Percentiles rank a stretch among this genome's conserved stretches.
Conservation (phyloP, 2,888 invertebrate species). For the Bombyx huttoni region DNA sequence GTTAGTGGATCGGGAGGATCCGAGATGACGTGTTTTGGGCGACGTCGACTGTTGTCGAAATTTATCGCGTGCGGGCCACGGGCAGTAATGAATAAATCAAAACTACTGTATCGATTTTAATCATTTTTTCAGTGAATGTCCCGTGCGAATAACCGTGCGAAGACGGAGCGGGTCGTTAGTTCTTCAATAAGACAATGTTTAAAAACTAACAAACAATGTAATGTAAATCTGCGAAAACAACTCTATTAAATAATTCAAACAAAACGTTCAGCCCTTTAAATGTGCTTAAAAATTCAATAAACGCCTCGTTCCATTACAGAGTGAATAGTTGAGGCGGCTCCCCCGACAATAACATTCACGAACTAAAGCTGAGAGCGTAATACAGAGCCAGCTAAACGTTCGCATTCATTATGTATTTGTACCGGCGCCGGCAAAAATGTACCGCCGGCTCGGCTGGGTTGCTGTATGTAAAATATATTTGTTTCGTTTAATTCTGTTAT, state of each 20-base stretch:
- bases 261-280: slow-evolving; percentile 8
- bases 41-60: too few species aligned
- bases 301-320: slow-evolving; percentile 8
- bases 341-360: slow-evolving; percentile 31
- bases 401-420: slow-evolving; percentile 68
- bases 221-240: slow-evolving; percentile 6
- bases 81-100: too few species aligned
- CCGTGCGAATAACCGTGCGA: too few species aligned
- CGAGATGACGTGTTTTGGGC: too few species aligned
- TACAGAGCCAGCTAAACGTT: slow-evolving; percentile 45
- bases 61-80: too few species aligned
- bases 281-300: slow-evolving; percentile 18
- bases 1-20: too few species aligned
- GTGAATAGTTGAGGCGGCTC: slow-evolving; percentile 34
- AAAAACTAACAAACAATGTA: neutral
- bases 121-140: too few species aligned
- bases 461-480: neutral
- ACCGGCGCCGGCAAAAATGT: slow-evolving; percentile 55
- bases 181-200: too few species aligned
- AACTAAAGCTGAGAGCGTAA: slow-evolving; percentile 35
- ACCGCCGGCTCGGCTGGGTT: slow-evolving; percentile 15
- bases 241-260: neutral
- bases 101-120: too few species aligned
- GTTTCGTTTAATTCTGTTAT: neutral
- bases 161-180: too few species aligned